Evolutionary conservation across 2,888 invertebrate species (phyloP), one percentile per base, ranked within the genome.

Genomic region (Metopia argyrocephala): DNA sequence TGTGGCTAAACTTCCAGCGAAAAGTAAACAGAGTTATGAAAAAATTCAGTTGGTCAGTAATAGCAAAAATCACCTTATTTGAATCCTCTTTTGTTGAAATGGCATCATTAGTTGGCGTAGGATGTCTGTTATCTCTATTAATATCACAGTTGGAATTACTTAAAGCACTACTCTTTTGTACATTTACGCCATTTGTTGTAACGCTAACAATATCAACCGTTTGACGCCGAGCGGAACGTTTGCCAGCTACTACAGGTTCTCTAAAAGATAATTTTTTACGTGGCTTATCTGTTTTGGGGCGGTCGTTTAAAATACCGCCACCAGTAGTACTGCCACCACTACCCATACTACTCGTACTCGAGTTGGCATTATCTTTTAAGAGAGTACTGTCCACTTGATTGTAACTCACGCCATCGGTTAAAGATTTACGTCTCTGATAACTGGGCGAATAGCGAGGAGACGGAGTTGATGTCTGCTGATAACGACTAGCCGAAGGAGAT

Each of bases 181-280:
- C 45, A 64, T 79, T 76, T 6, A 76, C 18, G 12, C 66, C 69
- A 54, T 75, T 78, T 5, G 74, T 46, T n/a, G 68, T 59, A 0
- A 7, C 54, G 23, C 20, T 12, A 5, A 46, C 45, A 18, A 45
- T 25, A 48, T 76, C 71, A 6, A 59, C 45, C 56, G 87, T 89
- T 78, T 86, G 86, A 6, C 85, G 84, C 4, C 85, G 82, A n/a
- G 76, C 23, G 52, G 80, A 48, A 12, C 70, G 69, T 48, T 83
- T 84, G 12, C 85, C 85, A 21, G 87, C 87, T 65, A 89, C 89
- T 52, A 90, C 86, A 3, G 96, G 96, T 86, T 96, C 96, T 79
- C 96, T 94, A 90, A 97, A 97, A 7, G 96, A 96, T 12, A 97
- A 91, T 89, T 96, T 97, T 89, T 97, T 97, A 70, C 96, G 92